Evolutionary conservation across 2,113 vertebrate species (phyloP), one percentile per base, ranked within the genome.

Genomic region (Pollachius pollachius): DNA sequence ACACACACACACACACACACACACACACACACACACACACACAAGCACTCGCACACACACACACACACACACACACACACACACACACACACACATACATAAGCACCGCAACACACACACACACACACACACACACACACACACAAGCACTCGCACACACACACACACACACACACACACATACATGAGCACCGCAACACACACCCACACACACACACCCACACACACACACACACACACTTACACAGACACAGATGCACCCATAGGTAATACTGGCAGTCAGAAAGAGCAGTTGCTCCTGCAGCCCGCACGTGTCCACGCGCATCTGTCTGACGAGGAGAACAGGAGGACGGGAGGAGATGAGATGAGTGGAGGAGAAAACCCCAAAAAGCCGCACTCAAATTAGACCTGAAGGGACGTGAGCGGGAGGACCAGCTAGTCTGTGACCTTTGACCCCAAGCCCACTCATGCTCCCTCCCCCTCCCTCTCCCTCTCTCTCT

Each of bases 221-320:
- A 57, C 56, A 37, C 17, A 13, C n/a, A 30, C 68, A 23, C 52
- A 57, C 17, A 15, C 66, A 68, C 73, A 76, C 25, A 56, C 72
- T 60, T 3, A 19, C 54, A 63, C 30, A n/a, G 75, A 64, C 76
- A 76, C 73, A 65, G 63, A 73, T 23, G 84, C 65, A 65, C 67
- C 68, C 48, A 74, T 68, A 70, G 91, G 12, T n/a, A 56, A 56
- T 56, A 56, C 54, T 16, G 15, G 90, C 89, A 95, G 91, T 92
- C 87, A 95, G 95, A 97, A 95, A 95, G 94, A 98, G 93, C 96
- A 27, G 27, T 27, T 27, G 27, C 48, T 30, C 81, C 85, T 48
- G 92, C 95, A 95, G 94, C 94, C 93, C 87, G 68, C 74, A 69
- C 84, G 82, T 89, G 89, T 88, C 89, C 77, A 69, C 23, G 48